phyloP scores from a whole-genome alignment of 2,888 invertebrate genomes.

The Sclerodermus sp. region DNA sequence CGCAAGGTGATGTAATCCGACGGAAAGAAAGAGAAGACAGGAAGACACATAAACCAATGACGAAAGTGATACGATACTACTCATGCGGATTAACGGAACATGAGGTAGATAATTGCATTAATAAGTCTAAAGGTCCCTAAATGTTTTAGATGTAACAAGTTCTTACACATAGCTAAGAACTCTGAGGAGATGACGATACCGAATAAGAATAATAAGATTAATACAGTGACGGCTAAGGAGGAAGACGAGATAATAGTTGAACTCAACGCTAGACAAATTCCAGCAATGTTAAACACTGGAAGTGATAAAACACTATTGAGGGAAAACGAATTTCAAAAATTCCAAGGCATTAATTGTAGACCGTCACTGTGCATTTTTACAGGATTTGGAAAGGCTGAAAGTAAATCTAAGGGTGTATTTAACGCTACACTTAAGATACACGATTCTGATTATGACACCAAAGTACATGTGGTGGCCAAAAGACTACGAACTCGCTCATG shows the following conservation, averaged over 20 bases:
- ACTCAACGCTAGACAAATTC: neutral
- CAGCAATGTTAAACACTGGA: conserved; percentile 6
- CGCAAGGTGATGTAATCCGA: neutral
- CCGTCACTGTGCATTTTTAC: neutral
- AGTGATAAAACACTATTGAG: conserved; percentile 7
- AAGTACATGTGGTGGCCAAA: too few relatives aligned
- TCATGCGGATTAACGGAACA: conserved; percentile 19
- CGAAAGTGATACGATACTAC: conserved; percentile 12
- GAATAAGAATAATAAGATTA: too few relatives aligned
- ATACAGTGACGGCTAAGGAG: neutral
- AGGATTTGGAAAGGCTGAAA: conserved; percentile 5
- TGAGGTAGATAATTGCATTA: conserved; percentile 5
- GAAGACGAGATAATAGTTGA: neutral
- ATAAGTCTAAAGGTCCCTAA: conserved; percentile 18
- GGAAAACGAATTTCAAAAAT: conserved; percentile 8
- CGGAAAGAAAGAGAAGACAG: too few relatives aligned
- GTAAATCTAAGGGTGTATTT: neutral
- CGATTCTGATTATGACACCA: too few relatives aligned
- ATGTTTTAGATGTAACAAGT: conserved; percentile 27
- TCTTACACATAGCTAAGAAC: conserved; percentile 15
- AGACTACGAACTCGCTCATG: too few relatives aligned
- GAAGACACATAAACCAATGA: too few relatives aligned
- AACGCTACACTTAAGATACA: neutral
- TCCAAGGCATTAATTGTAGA: conserved; percentile 5
- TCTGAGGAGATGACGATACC: neutral